A percentile compares a stretch with the other conserved stretches of the same genome.
phyloP scores from a whole-genome alignment of 2,113 vertebrate genomes.

The Entomyzon cyanotis region DNA sequence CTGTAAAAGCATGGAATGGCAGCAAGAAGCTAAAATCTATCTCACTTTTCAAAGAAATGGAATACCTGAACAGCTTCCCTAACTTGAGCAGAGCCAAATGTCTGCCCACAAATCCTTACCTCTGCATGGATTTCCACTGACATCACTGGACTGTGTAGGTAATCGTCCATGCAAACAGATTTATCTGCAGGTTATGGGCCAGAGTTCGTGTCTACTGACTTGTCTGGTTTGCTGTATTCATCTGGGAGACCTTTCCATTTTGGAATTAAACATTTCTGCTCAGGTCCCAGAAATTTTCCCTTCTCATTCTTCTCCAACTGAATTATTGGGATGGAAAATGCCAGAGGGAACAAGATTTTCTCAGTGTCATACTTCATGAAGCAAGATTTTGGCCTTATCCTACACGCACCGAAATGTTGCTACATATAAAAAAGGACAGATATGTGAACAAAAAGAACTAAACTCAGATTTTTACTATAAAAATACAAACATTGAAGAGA shows the following conservation, averaged over 20 bases:
- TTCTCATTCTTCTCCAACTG: neutral
- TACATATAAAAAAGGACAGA: neutral
- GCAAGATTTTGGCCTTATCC: neutral
- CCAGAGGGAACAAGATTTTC: neutral
- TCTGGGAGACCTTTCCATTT: constrained; percentile 4
- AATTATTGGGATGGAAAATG: neutral
- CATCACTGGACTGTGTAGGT: neutral
- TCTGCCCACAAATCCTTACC: neutral
- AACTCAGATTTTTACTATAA: neutral
- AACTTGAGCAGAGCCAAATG: neutral
- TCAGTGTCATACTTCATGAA: neutral
- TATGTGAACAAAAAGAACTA: neutral
- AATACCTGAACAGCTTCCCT: neutral
- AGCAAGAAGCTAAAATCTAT: neutral
- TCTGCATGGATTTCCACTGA: constrained; percentile 12
- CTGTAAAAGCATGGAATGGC: neutral
- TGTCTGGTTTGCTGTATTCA: constrained; percentile 13
- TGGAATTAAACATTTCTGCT: neutral
- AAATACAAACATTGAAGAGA: neutral
- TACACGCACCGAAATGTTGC: neutral
- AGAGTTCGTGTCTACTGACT: neutral
- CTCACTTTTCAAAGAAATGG: neutral
- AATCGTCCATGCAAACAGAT: neutral
- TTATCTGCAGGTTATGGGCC: neutral
- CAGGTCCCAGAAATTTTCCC: neutral